Base-by-base conservation (phyloP, 2,888 invertebrate genomes). In the Dynastes grantii region DNA sequence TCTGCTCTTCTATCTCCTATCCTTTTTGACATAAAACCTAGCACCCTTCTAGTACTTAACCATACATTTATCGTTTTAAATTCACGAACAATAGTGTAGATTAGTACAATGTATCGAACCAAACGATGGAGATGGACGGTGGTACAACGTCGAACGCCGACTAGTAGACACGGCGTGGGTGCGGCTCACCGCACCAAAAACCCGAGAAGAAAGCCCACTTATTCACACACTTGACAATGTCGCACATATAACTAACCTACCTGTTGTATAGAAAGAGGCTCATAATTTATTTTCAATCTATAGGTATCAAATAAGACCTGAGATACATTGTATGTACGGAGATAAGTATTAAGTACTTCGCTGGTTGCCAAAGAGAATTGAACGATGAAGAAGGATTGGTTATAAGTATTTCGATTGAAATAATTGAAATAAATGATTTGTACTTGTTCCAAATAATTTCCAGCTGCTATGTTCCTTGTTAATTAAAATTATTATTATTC, bases 151-250 rank as follows among this genome's bases (percentile, higher is more conserved):
- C 55, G 55, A 58, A 58, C 22, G 1, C 0, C 55, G 55, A 22
- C n/a, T 58, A 22, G 55, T 16, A 58, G 55, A 67, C 13, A 37
- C 27, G 16, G 76, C 45, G 76, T 76, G 76, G 76, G 76, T 76
- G 76, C 63, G 76, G 76, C 76, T 61, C 45, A 13, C 40, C 68
- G 40, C 76, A 61, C 76, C 55, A 58, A 58, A 68, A 68, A 45
- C 68, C 11, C 68, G 68, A 63, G 76, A 76, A 63, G 76, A 76
- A 63, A 63, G 61, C 76, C 61, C 76, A 76, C 76, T 76, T 63
- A 76, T 45, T 76, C 76, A 76, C 76, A 61, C 61, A 45, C 61
- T 68, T 51, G 68, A 45, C 76, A 61, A 63, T 76, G 76, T 76
- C 55, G 55, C 9, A 16, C 55, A 22, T 58, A 53, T 58, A 22